These are phyloP conservation scores for Noctuana brunneofusca DNA, from an alignment of 2,888 invertebrate species.

Conservation along the genomic window DNA sequence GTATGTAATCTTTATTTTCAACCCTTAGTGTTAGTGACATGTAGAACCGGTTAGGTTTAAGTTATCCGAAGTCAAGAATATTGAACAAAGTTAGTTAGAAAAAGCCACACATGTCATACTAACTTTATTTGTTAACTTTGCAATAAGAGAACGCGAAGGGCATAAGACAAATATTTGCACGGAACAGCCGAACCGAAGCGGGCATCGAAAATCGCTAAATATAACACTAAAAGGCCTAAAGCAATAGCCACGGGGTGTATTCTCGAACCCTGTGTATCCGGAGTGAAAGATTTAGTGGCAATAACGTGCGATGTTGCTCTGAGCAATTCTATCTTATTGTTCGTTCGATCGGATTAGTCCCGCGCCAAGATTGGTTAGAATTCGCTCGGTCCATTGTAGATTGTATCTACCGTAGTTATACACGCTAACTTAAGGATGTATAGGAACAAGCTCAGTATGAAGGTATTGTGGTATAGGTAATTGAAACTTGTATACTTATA, in stretches of 20 bases:
- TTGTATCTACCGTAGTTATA: not conserved
- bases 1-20: no score
- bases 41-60: no score
- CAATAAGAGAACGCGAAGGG: slow-evolving; percentile 66
- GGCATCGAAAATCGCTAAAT: slow-evolving; percentile 57
- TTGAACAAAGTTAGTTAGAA: not conserved
- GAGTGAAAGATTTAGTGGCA: slow-evolving; percentile 80
- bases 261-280: slow-evolving; percentile 48
- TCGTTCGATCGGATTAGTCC: slow-evolving; percentile 74
- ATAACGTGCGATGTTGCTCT: slow-evolving; percentile 71
- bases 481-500: no score
- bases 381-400: slow-evolving; percentile 34
- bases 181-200: slow-evolving; percentile 48
- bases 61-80: not conserved
- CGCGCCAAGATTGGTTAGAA: slow-evolving; percentile 54
- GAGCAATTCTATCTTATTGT: slow-evolving; percentile 73
- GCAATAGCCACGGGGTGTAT: slow-evolving; percentile 60
- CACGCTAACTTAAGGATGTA: no score
- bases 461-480: not conserved
- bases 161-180: slow-evolving; percentile 71
- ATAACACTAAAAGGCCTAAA: slow-evolving; percentile 68
- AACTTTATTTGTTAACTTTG: slow-evolving; percentile 49
- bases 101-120: not conserved
- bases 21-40: no score
- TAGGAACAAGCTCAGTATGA: no score